Evolutionary conservation across 1,140 invertebrate species (phyloP).

Genomic region (Drosophila truncata): DNA sequence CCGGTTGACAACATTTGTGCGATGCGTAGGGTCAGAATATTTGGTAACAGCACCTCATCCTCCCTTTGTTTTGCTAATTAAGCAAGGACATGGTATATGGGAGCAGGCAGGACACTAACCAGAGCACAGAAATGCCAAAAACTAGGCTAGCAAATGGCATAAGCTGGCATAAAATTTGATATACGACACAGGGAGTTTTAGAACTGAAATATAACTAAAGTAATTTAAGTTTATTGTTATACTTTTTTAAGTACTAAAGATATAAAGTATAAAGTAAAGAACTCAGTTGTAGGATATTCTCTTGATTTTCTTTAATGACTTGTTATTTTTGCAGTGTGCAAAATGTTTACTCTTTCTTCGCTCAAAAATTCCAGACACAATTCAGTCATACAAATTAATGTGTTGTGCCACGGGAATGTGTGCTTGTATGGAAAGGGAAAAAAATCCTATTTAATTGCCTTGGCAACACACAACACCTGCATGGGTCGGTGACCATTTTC

Average conservation of each 20-base stretch:
- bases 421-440: neutral
- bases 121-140: constrained; percentile 19
- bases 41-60: neutral
- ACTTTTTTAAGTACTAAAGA: too few species aligned
- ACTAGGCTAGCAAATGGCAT: constrained; percentile 29
- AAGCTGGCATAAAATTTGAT: neutral
- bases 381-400: constrained; percentile 36
- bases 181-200: neutral
- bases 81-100: constrained; percentile 32
- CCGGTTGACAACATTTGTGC: constrained; percentile 40
- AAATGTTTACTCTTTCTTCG: neutral
- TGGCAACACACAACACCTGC: constrained; percentile 37
- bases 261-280: too few species aligned
- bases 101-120: constrained; percentile 6
- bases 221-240: neutral
- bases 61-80: constrained; percentile 61
- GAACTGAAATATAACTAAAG: neutral
- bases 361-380: constrained; percentile 26
- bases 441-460: constrained; percentile 58
- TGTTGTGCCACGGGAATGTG: constrained; percentile 17
- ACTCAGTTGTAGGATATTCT: too few species aligned
- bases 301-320: too few species aligned
- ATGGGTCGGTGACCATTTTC: constrained; percentile 44
- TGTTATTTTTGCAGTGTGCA: constrained; percentile 1
- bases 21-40: constrained; percentile 30